phyloP scores from a whole-genome alignment of 2,113 vertebrate genomes.

The Calidris pygmaea region DNA sequence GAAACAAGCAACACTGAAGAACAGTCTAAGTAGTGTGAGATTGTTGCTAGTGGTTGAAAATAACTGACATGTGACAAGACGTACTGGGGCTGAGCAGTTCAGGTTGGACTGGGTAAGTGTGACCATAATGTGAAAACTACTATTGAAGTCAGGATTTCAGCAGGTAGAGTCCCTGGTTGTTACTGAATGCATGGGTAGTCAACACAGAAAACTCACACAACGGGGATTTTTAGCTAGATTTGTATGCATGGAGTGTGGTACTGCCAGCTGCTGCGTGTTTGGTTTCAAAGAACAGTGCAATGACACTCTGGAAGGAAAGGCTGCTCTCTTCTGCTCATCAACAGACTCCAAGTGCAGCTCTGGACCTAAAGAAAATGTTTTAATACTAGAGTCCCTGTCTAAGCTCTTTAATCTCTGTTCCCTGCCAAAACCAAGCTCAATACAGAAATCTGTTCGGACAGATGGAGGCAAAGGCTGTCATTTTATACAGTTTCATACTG shows the following conservation, averaged over 20 bases:
- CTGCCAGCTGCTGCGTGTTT: not conserved
- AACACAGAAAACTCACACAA: not conserved
- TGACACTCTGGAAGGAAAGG: not conserved
- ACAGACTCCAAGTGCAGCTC: not conserved
- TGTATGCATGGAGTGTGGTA: not conserved
- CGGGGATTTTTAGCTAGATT: not conserved
- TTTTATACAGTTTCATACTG: not conserved
- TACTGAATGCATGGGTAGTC: not conserved
- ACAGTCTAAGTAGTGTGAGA: not conserved
- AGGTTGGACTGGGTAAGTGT: not conserved
- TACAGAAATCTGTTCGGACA: conserved; percentile 20
- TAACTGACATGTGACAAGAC: not conserved
- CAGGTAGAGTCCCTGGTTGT: not conserved
- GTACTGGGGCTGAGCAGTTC: not conserved
- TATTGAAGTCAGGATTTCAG: not conserved
- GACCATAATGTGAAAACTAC: not conserved
- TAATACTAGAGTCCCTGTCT: not conserved
- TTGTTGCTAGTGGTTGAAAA: not conserved
- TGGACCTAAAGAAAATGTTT: not conserved
- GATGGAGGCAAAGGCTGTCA: conserved; percentile 15
- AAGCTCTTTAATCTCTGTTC: not conserved
- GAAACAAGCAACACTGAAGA: not conserved
- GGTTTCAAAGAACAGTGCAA: not conserved
- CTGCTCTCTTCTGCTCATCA: not conserved
- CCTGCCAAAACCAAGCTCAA: not conserved